Conservation (phyloP, 2,888 invertebrate species). For the Tenthredo livida region DNA sequence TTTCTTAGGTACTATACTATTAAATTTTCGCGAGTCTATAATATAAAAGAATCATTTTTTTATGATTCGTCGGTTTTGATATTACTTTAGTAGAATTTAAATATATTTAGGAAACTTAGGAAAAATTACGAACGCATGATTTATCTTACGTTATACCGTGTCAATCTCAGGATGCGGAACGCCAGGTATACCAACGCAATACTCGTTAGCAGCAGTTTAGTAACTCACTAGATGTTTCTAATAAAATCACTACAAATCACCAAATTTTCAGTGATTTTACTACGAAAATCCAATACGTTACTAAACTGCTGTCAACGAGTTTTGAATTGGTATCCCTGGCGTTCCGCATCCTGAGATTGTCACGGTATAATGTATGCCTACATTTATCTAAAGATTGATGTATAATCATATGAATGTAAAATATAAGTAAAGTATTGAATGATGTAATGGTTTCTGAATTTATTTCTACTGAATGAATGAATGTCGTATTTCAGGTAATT, state of each 20-base stretch:
- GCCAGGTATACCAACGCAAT: too few relatives aligned
- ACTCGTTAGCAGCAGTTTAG: too few relatives aligned
- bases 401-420: neutral
- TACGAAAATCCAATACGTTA: too few relatives aligned
- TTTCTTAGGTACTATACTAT: neutral
- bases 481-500: neutral
- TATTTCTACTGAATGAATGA: neutral
- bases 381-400: neutral
- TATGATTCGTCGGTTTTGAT: neutral
- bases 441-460: neutral
- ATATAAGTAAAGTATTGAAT: neutral
- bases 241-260: too few relatives aligned
- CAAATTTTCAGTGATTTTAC: too few relatives aligned
- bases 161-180: too few relatives aligned
- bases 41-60: neutral
- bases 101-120: too few relatives aligned
- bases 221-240: too few relatives aligned
- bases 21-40: neutral
- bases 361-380: too few relatives aligned
- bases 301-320: too few relatives aligned
- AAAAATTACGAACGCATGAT: neutral
- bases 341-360: too few relatives aligned
- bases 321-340: too few relatives aligned
- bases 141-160: neutral
- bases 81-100: neutral